These are phyloP conservation scores for Dromius quadrimaculatus DNA, from an alignment of 2,888 invertebrate genomes.

Conservation along the genomic window DNA sequence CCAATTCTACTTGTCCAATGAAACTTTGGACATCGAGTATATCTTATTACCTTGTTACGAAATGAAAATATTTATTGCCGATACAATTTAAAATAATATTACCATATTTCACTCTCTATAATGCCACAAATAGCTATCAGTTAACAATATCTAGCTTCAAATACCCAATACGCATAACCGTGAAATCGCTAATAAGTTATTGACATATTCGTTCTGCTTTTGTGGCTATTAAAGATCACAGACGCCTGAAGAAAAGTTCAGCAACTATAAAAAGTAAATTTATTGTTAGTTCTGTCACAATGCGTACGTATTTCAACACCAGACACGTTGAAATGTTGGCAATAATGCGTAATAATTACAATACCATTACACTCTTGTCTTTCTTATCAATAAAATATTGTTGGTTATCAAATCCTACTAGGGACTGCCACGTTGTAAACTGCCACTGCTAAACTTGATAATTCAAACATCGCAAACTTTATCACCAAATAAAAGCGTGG, in stretches of 20 bases:
- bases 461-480: too few species aligned
- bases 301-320: slow-evolving; percentile 39
- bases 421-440: too few species aligned
- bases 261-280: slow-evolving; percentile 22
- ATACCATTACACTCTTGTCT: too few species aligned
- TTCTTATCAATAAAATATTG: too few species aligned
- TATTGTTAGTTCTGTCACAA: slow-evolving; percentile 47
- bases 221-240: neutral
- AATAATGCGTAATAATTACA: slow-evolving; percentile 21
- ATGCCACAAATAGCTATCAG: slow-evolving; percentile 4
- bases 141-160: slow-evolving; percentile 2
- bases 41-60: too few species aligned
- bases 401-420: too few species aligned
- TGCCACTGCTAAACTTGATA: too few species aligned
- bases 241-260: slow-evolving; percentile 1
- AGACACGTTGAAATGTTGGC: slow-evolving; percentile 36
- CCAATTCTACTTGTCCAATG: too few species aligned
- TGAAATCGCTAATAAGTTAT: slow-evolving; percentile 10
- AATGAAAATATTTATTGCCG: slow-evolving; percentile 24
- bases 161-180: slow-evolving; percentile 18
- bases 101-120: slow-evolving; percentile 20
- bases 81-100: slow-evolving; percentile 17
- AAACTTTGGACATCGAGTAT: too few species aligned
- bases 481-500: too few species aligned
- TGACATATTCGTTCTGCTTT: slow-evolving; percentile 1